phyloP scores from a whole-genome alignment of 2,797 vertebrate species.

The Sternarchorhynchus goeldii region DNA sequence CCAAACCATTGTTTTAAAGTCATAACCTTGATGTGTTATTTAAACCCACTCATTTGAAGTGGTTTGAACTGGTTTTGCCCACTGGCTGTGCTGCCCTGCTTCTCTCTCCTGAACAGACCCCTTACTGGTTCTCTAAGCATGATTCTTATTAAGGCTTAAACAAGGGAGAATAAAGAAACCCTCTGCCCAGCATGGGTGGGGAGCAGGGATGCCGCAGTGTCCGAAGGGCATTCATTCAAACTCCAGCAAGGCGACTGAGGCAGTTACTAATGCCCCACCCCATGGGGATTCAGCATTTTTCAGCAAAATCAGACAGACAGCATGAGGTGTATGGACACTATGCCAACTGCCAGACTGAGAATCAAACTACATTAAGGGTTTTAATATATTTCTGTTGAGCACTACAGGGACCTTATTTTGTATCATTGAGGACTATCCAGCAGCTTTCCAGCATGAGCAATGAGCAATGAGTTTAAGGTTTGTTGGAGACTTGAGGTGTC shows the following conservation, averaged over 20 bases:
- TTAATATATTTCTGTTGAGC: conserved; percentile 38
- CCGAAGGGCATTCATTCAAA: conserved; percentile 16
- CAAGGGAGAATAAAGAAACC: conserved; percentile 1
- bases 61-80: conserved; percentile 24
- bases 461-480: conserved; percentile 18
- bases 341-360: conserved; percentile 14
- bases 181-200: conserved; percentile 9
- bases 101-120: background rate
- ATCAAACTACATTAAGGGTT: conserved; percentile 15
- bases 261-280: conserved; percentile 5
- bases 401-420: conserved; percentile 34
- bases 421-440: background rate
- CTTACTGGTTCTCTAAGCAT: conserved; percentile 4
- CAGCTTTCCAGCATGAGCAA: background rate
- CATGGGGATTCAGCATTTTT: conserved; percentile 16
- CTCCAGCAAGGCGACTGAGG: conserved; percentile 24
- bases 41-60: background rate
- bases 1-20: conserved; percentile 1
- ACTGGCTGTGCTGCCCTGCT: conserved; percentile 9
- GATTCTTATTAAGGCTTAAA: conserved; percentile 30
- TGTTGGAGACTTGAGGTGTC: conserved; percentile 10
- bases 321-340: conserved; percentile 6
- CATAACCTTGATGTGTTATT: background rate
- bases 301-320: conserved; percentile 33
- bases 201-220: background rate